Evolutionary conservation across 2,113 vertebrate genomes (phyloP).

Genomic region (Ammospiza caudacuta): DNA sequence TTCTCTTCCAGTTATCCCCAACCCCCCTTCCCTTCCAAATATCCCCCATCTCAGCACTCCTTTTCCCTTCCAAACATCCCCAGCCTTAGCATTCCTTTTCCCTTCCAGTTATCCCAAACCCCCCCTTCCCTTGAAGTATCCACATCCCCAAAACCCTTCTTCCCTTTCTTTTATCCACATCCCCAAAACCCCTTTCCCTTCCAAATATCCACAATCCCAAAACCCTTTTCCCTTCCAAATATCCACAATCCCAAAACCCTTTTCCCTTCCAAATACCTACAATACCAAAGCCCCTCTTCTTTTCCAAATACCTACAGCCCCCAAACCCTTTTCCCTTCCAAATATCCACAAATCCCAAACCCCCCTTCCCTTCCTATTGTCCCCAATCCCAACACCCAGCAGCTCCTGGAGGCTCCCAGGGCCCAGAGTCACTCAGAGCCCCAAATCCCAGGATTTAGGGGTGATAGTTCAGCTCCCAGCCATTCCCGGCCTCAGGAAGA

Average conservation of each 20-base stretch:
- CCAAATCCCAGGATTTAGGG: fast-evolving
- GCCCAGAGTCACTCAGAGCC: fast-evolving
- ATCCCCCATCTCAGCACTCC: no score
- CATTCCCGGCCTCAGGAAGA: neutral
- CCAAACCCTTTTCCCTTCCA: no score
- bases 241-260: neutral
- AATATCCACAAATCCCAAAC: no score
- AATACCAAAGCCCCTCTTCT: fast-evolving
- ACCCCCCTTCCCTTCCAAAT: neutral
- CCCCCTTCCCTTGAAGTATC: neutral
- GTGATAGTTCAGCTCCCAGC: neutral
- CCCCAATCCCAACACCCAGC: fast-evolving
- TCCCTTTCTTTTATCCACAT: neutral
- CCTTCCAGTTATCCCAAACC: neutral
- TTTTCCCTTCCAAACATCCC: neutral
- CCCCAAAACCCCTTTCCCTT: no score
- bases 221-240: neutral
- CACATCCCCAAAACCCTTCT: neutral
- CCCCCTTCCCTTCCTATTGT: fast-evolving
- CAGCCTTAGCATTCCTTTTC: no score
- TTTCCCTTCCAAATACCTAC: neutral
- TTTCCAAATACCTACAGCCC: no score
- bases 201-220: fast-evolving
- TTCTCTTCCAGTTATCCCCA: neutral
- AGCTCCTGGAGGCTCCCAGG: neutral